Evolutionary conservation across 2,888 invertebrate species (phyloP).

Genomic region (Poecilobothrus nobilitatus): DNA sequence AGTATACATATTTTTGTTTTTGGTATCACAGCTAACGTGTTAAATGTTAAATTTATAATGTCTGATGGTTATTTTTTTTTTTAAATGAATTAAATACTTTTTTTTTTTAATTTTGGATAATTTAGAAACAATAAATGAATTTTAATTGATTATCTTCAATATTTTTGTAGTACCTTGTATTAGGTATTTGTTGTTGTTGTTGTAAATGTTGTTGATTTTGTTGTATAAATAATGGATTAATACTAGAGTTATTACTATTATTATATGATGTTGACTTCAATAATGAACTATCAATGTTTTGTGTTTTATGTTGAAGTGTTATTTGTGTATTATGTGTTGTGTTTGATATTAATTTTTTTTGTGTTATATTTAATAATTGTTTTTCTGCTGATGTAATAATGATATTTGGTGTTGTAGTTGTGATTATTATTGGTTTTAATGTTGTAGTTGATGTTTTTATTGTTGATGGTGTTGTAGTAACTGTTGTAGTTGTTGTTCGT

Average conservation of each 20-base stretch:
- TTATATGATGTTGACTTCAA: not conserved
- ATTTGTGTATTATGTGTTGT: slow-evolving; percentile 4
- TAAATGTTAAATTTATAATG: too few relatives aligned
- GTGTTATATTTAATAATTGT: slow-evolving; percentile 3
- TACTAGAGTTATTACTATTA: slow-evolving; percentile 1
- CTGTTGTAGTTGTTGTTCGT: slow-evolving; percentile 43
- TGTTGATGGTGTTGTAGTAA: slow-evolving; percentile 40
- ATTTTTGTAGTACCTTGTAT: slow-evolving; percentile 33
- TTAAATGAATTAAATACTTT: too few relatives aligned
- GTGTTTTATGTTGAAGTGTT: not conserved
- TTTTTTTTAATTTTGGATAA: too few relatives aligned
- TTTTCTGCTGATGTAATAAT: slow-evolving; percentile 7
- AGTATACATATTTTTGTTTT: too few relatives aligned
- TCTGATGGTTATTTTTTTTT: too few relatives aligned
- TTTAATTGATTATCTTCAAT: too few relatives aligned
- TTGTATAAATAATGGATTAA: slow-evolving; percentile 22
- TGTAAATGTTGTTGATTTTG: slow-evolving; percentile 24
- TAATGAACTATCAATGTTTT: not conserved
- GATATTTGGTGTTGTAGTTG: slow-evolving; percentile 18
- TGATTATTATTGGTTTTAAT: slow-evolving; percentile 37
- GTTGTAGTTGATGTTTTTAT: slow-evolving; percentile 49
- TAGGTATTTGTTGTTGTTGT: slow-evolving; percentile 33
- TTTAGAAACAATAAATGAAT: too few relatives aligned
- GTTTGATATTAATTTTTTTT: not conserved
- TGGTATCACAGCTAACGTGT: too few relatives aligned